Evolutionary conservation across 2,113 vertebrate genomes (phyloP), one percentile per base, ranked within the genome.

Genomic region (Platysternon megacephalum): DNA sequence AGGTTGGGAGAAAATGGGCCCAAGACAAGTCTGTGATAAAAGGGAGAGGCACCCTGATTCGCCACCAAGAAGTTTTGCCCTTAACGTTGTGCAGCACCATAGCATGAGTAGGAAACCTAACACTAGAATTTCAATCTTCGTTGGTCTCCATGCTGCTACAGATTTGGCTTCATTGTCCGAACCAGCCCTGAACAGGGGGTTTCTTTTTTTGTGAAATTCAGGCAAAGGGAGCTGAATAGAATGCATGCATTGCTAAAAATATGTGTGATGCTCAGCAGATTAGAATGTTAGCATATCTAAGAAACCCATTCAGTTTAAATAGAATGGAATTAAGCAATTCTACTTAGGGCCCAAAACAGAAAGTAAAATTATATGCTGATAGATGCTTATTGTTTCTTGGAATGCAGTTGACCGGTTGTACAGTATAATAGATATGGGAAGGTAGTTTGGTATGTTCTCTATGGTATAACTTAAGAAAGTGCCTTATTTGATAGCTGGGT

Each of bases 201-300:
- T 76, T 76, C 39, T 74, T 19, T 74, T 39, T 72, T 9, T 44
- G 9, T 52, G 17, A 94, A 93, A 84, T 86, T 79, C 21, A 51
- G 0, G 0, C 6, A 82, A 17, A 90, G 85, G 85, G 93, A 12
- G 49, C 14, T 87, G 51, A 83, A 4, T 32, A 42, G 58, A 93
- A 82, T 53, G 4, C 46, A 82, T 53, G 4, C 46, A 53, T 28
- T 76, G n/a, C 39, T 92, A 2, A 4, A 81, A 95, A 83, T 58
- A 9, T 9, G 81, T 21, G 11, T 79, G 48, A 28, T 8, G 8
- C 3, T 92, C 87, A 84, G 16, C 11, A 92, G 44, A 42, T 92
- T 95, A 79, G 4, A 95, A 79, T 51, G 48, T 2, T 22, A 3
- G 17, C 78, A 87, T 87, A 78, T 74, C 83, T 28, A 44, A 76